phyloP scores from a whole-genome alignment of 1,140 invertebrate species.

The Brachionus angularis region DNA sequence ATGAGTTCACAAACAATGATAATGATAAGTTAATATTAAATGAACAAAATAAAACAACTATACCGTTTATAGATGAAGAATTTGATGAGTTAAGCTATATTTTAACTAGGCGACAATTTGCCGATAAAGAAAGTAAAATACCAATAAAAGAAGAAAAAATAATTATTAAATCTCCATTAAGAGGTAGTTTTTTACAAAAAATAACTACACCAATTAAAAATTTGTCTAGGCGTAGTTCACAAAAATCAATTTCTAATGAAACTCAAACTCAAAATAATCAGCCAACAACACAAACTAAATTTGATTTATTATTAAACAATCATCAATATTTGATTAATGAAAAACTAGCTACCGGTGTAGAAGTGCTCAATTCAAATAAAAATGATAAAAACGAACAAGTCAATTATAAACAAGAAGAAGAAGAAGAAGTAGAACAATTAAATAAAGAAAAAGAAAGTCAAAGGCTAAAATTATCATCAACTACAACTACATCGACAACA shows the following conservation, averaged over 20 bases:
- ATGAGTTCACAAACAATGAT: neutral
- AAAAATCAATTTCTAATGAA: neutral
- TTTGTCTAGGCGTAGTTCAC: neutral
- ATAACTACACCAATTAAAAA: constrained; percentile 35
- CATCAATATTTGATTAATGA: neutral
- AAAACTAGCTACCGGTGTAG: neutral
- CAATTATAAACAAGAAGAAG: constrained; percentile 22
- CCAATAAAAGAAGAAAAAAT: constrained; percentile 39
- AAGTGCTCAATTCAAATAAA: neutral
- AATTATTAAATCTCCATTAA: constrained; percentile 24
- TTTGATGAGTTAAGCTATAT: constrained; percentile 37
- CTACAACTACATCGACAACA: neutral
- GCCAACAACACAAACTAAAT: neutral
- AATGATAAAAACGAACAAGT: neutral
- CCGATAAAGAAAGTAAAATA: neutral
- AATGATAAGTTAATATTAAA: neutral
- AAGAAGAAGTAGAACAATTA: neutral
- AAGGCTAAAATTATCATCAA: constrained; percentile 1
- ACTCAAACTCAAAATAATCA: neutral
- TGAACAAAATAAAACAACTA: neutral
- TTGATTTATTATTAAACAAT: neutral
- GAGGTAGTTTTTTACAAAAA: constrained; percentile 35
- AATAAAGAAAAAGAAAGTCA: neutral
- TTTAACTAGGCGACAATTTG: constrained; percentile 22
- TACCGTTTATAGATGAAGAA: constrained; percentile 38